Evolutionary conservation across 2,888 invertebrate species (phyloP), one percentile per base, ranked within the genome.

Genomic region (Serrognathus titanus): DNA sequence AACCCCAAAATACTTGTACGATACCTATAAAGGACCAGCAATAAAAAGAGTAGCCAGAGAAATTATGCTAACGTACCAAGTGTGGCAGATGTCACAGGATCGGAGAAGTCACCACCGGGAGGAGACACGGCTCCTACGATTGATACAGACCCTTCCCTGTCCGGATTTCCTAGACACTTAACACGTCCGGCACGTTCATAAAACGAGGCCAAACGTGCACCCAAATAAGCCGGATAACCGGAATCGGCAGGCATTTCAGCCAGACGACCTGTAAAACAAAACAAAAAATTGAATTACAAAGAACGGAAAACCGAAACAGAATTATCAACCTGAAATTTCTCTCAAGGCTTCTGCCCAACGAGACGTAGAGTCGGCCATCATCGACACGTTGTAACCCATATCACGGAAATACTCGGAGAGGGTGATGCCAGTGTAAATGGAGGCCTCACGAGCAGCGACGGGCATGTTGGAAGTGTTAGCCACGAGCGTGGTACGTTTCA

Each of bases 391-490:
- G 87, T 97, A 97, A 75, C 99, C 99, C 99, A 97, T 97, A 80
- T 93, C 92, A 71, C 92, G 87, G 91, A 97, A 99, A 81, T 99
- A 99, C 80, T 99, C 99, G 24, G 98, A 97, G n/a, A 99, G 83
- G 0, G 99, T 99, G 80, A 99, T 99, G 71, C 94, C 93, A 60
- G 99, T 99, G 80, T 99, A 99, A 78, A 99, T 99, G 76, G 98
- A 99, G 60, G 99, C 99, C 82, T 99, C 99, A 79, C 99, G 90
- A 79, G 99, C 99, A 72, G 99, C 99, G 62, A 99, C 99, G 75
- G 99, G 99, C 99, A 99, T 99, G 92, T 99, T 99, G 64, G 98
- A 99, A 35, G 99, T 99, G 82, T 99, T 99, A 72, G 99, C 99
- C 13, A 99, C 99, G 58, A 99, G 84, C 38, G 97, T 94, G 2